Percentiles rank a stretch among this genome's conserved stretches.
Conservation (phyloP, 2,113 vertebrate species). For the Bombycilla garrulus region DNA sequence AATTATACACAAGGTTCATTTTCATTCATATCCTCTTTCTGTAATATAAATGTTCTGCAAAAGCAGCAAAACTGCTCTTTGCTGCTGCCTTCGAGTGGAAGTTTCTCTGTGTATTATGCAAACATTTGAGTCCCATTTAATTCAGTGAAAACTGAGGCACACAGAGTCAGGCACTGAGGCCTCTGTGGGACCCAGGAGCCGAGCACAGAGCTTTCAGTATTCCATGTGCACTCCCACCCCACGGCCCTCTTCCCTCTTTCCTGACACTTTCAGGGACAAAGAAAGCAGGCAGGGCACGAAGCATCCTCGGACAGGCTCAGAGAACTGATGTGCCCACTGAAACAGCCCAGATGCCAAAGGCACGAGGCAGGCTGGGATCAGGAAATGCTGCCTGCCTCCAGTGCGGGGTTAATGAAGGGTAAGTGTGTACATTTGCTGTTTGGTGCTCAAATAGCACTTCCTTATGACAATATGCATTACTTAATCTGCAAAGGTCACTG, state of each 20-base stretch:
- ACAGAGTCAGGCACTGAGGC: background rate
- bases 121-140: background rate
- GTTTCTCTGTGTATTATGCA: background rate
- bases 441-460: slow-evolving; percentile 51
- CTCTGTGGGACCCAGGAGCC: background rate
- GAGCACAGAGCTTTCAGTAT: background rate
- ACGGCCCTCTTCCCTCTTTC: background rate
- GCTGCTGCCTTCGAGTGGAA: background rate
- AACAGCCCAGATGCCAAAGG: background rate
- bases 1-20: background rate
- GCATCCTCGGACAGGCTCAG: background rate
- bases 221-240: background rate
- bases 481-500: slow-evolving; percentile 45
- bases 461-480: slow-evolving; percentile 36
- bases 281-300: background rate
- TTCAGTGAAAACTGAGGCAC: background rate
- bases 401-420: background rate
- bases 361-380: background rate
- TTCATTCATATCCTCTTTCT: background rate
- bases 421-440: slow-evolving; percentile 30
- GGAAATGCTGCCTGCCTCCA: background rate
- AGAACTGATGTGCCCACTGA: background rate
- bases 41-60: background rate
- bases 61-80: background rate
- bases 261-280: background rate